Percentiles rank a stretch among this genome's conserved stretches.
phyloP scores from a whole-genome alignment of 1,140 invertebrate species.

The Pissodes strobi region DNA sequence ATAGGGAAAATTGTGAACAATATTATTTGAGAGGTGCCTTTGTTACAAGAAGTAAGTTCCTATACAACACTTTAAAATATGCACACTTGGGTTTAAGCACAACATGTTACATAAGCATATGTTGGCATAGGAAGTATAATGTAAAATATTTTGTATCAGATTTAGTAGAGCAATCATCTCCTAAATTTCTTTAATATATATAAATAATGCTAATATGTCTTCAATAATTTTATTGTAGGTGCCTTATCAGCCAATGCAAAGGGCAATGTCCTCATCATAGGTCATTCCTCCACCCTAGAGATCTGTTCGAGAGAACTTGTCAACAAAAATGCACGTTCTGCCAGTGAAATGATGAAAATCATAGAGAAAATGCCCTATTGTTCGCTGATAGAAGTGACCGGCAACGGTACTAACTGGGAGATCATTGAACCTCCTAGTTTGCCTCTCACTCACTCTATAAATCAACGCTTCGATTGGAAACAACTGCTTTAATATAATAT shows the following conservation, averaged over 20 bases:
- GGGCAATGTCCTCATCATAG: conserved; percentile 52
- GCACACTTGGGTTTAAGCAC: too few species aligned
- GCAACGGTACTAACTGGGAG: conserved; percentile 65
- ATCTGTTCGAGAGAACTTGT: conserved; percentile 77
- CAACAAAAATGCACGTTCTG: conserved; percentile 66
- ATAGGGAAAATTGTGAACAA: conserved; percentile 68
- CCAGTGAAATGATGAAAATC: conserved; percentile 70
- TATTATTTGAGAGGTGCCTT: conserved; percentile 73
- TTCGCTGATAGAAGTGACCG: conserved; percentile 67
- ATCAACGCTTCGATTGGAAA: conserved; percentile 82
- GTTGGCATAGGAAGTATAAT: too few species aligned
- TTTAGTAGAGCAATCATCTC: too few species aligned
- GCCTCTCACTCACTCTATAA: conserved; percentile 80
- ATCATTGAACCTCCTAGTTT: conserved; percentile 76
- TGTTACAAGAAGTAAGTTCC: conserved; percentile 55
- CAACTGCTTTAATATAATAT: too few species aligned
- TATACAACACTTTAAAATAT: too few species aligned
- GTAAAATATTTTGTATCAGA: too few species aligned
- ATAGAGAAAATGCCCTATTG: conserved; percentile 83
- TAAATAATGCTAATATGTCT: too few species aligned
- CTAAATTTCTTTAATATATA: too few species aligned
- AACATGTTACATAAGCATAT: too few species aligned
- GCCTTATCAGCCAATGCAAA: conserved; percentile 44
- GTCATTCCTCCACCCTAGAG: conserved; percentile 85
- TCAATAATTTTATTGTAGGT: too few species aligned